Conservation (phyloP, 2,888 invertebrate species). For the Augochlorella aurata region DNA sequence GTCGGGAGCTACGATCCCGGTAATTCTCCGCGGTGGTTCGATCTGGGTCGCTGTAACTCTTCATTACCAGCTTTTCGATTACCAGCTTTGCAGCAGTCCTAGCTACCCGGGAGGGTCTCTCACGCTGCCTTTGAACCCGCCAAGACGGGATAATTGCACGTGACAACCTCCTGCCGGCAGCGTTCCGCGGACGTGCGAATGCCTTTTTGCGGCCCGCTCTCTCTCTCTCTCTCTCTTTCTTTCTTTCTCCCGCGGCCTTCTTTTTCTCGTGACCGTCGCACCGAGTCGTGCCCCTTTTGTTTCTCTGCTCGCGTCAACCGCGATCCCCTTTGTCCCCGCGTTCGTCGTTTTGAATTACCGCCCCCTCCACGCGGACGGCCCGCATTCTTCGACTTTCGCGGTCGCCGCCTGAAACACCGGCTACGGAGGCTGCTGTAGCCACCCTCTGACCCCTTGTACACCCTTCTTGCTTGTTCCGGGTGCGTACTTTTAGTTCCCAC, state of each 20-base stretch:
- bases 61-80: conserved; percentile 65
- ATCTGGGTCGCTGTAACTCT: conserved; percentile 58
- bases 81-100: conserved; percentile 67
- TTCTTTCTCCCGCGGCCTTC: background rate
- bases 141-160: conserved; percentile 70
- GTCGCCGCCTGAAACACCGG: no score
- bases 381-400: conserved; percentile 16
- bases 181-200: conserved; percentile 40
- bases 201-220: conserved; percentile 35
- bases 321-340: conserved; percentile 24
- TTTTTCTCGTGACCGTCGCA: conserved; percentile 16
- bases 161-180: conserved; percentile 45
- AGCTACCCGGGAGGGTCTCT: conserved; percentile 57
- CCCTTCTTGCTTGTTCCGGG: no score
- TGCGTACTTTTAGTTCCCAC: no score
- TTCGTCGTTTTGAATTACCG: conserved; percentile 31
- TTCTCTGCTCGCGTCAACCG: conserved; percentile 5
- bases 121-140: conserved; percentile 68
- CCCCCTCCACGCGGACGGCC: no score
- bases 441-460: no score
- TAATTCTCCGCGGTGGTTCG: conserved; percentile 26
- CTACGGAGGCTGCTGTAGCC: no score
- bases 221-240: background rate
- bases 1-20: conserved; percentile 10
- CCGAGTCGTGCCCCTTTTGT: conserved; percentile 21